Base-by-base conservation (phyloP, 1,140 invertebrate species). In the Brachionus rubens region DNA sequence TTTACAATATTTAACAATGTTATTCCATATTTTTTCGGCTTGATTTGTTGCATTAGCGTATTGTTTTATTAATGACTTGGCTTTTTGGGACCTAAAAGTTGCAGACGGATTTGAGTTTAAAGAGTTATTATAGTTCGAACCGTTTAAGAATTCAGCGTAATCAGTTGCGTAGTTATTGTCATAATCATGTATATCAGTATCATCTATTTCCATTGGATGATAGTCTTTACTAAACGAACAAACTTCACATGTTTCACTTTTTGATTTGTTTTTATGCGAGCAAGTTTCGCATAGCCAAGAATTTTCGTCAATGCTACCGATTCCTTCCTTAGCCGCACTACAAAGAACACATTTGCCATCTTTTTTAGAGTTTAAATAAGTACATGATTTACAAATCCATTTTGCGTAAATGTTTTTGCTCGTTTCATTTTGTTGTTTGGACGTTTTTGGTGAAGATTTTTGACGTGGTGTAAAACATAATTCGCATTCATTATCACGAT, bases 1-100 rank as follows among this genome's bases (percentile, higher is more conserved):
- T 56, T 56, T 56, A 24, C 72, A 76, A 52, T 76, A 76, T 30
- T 41, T 46, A 10, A 72, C 46, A 50, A 72, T 72, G 16, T 72
- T 72, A 16, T 72, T 72, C 68, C 68, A 72, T 16, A 72, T 24
- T 28, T n/a, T 48, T 54, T 72, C 68, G 5, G 68, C 68, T 24
- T 72, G 28, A 10, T 9, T 50, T 4, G 68, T 54, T 12, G 68
- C 68, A 16, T 50, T 48, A 6, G 46, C 40, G 24, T 72, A 72
- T 14, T 48, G 46, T 30, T 72, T 72, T 28, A 72, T 54, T n/a
- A 72, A 19, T 0, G 68, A 72, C 40, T 50, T 54, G 3, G 68
- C 68, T 50, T 72, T 72, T 36, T 72, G 68, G 14, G 68, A 72
- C 28, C 59, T 41, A 28, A 9, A 65, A 0, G 59, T 46, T 46